These are phyloP conservation scores for Sinocyclocheilus anshuiensis DNA, from an alignment of 2,113 vertebrate genomes.

Conservation along the genomic window DNA sequence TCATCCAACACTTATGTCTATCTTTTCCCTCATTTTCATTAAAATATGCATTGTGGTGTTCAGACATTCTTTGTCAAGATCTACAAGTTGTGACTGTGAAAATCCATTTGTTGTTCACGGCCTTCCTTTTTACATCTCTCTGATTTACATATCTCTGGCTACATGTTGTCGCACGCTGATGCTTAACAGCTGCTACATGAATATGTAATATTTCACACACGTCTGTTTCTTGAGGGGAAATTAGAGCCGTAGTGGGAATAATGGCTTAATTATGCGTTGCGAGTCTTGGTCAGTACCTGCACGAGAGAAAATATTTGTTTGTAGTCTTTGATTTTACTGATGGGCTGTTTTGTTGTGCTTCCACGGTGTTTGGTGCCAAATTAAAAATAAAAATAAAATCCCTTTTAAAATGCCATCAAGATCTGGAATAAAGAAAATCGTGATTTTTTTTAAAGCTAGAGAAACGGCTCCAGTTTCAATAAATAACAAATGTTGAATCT, in stretches of 20 bases:
- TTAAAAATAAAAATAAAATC: not conserved
- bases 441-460: not conserved
- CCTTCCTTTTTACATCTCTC: not conserved
- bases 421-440: not conserved
- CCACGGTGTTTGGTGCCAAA: not conserved
- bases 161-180: slow-evolving; percentile 8
- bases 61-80: not conserved
- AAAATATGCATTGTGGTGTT: not conserved
- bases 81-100: slow-evolving; percentile 11
- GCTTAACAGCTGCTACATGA: slow-evolving; percentile 29
- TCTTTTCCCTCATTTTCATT: slow-evolving; percentile 5
- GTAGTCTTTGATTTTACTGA: not conserved
- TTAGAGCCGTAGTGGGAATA: slow-evolving; percentile 15
- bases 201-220: slow-evolving; percentile 4
- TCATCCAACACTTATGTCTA: not conserved
- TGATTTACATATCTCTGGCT: slow-evolving; percentile 12
- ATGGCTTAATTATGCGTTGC: slow-evolving; percentile 28
- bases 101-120: slow-evolving; percentile 1
- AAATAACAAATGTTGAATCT: not conserved
- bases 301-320: slow-evolving; percentile 5
- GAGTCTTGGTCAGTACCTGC: not conserved
- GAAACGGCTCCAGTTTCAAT: not conserved
- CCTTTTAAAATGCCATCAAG: not conserved
- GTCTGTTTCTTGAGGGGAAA: slow-evolving; percentile 20
- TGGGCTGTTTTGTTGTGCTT: not conserved